Conservation (phyloP, 2,797 vertebrate genomes). For the Glyptemys insculpta region DNA sequence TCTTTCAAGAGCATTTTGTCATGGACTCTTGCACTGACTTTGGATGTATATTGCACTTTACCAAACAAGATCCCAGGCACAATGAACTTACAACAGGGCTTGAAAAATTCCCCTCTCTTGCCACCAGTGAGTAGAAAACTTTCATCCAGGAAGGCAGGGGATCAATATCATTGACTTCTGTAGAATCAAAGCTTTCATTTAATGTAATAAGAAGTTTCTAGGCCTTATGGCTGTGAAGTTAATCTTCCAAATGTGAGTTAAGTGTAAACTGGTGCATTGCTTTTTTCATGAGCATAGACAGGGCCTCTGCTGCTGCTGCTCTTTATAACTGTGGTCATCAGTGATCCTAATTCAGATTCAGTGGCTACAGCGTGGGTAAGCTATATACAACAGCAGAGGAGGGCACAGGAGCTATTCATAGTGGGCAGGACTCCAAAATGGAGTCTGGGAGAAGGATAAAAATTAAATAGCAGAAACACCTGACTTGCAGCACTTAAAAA, state of each 20-base stretch:
- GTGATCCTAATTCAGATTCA: too few relatives aligned
- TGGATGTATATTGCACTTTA: constrained; percentile 39
- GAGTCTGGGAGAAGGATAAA: neutral
- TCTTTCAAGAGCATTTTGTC: constrained; percentile 45
- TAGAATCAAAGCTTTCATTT: neutral
- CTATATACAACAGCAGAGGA: neutral
- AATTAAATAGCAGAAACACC: too few relatives aligned
- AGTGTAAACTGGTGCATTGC: neutral
- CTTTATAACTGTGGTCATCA: too few relatives aligned
- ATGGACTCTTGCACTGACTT: constrained; percentile 23
- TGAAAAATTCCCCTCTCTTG: neutral
- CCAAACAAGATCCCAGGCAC: constrained; percentile 23
- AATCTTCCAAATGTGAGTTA: constrained; percentile 18
- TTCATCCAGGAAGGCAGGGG: neutral
- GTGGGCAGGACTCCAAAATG: neutral
- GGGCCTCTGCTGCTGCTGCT: too few relatives aligned
- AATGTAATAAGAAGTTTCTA: neutral
- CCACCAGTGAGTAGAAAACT: neutral
- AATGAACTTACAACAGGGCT: constrained; percentile 18
- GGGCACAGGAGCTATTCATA: neutral
- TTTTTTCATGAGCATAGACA: too few relatives aligned
- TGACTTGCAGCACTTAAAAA: too few relatives aligned
- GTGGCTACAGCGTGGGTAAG: too few relatives aligned
- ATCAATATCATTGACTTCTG: too few relatives aligned
- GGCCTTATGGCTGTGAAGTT: neutral